phyloP scores from a whole-genome alignment of 2,888 invertebrate genomes.

The Cordilura impudica region DNA sequence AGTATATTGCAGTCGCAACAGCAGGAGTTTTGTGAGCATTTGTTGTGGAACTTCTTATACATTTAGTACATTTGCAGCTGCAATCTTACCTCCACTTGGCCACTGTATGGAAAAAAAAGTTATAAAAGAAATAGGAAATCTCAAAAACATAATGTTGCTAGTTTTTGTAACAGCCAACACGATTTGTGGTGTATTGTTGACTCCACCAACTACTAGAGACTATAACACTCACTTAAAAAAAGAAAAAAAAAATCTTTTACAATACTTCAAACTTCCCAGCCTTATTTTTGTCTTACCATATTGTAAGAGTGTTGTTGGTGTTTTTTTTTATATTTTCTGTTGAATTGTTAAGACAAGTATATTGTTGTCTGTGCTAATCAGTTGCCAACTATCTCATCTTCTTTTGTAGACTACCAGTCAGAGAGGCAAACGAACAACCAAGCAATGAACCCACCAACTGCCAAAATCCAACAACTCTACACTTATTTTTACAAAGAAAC shows the following conservation, averaged over 20 bases:
- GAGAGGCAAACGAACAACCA: background rate
- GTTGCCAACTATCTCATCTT: slow-evolving; percentile 76
- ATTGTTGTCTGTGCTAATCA: slow-evolving; percentile 73
- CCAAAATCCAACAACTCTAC: slow-evolving; percentile 54
- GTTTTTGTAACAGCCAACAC: slow-evolving; percentile 66
- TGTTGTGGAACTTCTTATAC: background rate
- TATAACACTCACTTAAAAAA: slow-evolving; percentile 58
- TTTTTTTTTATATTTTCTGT: slow-evolving; percentile 36
- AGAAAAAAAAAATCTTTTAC: slow-evolving; percentile 38
- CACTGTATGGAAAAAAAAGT: slow-evolving; percentile 56
- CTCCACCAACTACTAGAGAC: slow-evolving; percentile 59
- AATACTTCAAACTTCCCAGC: slow-evolving; percentile 48
- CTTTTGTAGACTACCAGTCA: slow-evolving; percentile 56
- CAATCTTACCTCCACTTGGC: slow-evolving; percentile 62
- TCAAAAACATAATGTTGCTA: slow-evolving; percentile 5
- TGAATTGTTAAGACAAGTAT: slow-evolving; percentile 60
- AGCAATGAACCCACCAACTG: slow-evolving; percentile 55
- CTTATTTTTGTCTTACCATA: slow-evolving; percentile 32
- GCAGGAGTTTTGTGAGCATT: slow-evolving; percentile 47
- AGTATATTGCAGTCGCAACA: slow-evolving; percentile 19
- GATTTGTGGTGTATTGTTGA: slow-evolving; percentile 70
- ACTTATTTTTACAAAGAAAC: slow-evolving; percentile 42
- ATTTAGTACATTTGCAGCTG: slow-evolving; percentile 53
- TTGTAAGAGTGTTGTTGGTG: background rate
- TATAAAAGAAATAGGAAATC: slow-evolving; percentile 65